These are phyloP conservation scores for Zaprionus camerounensis DNA, from an alignment of 1,140 invertebrate species.

Conservation along the genomic window DNA sequence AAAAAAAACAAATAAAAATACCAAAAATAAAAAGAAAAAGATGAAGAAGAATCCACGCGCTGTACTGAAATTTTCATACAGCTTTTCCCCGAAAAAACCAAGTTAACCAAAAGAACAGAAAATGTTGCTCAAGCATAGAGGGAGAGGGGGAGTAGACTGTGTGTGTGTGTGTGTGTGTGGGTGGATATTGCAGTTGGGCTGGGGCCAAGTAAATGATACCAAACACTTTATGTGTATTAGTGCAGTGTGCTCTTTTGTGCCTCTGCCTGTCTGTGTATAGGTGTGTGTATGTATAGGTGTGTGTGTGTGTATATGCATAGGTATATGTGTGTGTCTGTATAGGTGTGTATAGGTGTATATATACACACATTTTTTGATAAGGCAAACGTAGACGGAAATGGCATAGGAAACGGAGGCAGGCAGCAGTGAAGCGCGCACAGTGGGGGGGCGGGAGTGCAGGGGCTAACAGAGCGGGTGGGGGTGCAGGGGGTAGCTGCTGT, in stretches of 20 bases:
- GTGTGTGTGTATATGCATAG: background rate
- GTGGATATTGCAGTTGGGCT: conserved; percentile 50
- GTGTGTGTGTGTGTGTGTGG: conserved; percentile 6
- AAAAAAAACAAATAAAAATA: conserved; percentile 28
- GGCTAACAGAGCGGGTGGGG: background rate
- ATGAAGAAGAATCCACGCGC: conserved; percentile 14
- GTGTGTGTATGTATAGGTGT: conserved; percentile 21
- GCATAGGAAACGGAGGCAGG: conserved; percentile 65
- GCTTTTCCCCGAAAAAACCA: conserved; percentile 2
- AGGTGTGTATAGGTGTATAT: conserved; percentile 36
- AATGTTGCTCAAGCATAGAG: conserved; percentile 33
- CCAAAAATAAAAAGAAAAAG: conserved; percentile 36
- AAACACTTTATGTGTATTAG: conserved; percentile 56
- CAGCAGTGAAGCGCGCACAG: background rate
- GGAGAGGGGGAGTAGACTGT: background rate
- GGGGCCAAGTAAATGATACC: conserved; percentile 65
- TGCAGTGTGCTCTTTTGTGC: conserved; percentile 37
- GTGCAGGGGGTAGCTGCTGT: background rate
- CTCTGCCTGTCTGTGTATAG: conserved; percentile 12
- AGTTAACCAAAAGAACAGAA: conserved; percentile 38
- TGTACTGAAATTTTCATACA: conserved; percentile 48
- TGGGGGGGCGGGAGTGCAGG: background rate
- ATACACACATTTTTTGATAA: conserved; percentile 71
- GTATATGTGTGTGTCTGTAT: conserved; percentile 13
- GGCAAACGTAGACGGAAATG: conserved; percentile 75